Evolutionary conservation across 2,888 invertebrate species (phyloP), one percentile per base, ranked within the genome.

Genomic region (Deilephila elpenor): DNA sequence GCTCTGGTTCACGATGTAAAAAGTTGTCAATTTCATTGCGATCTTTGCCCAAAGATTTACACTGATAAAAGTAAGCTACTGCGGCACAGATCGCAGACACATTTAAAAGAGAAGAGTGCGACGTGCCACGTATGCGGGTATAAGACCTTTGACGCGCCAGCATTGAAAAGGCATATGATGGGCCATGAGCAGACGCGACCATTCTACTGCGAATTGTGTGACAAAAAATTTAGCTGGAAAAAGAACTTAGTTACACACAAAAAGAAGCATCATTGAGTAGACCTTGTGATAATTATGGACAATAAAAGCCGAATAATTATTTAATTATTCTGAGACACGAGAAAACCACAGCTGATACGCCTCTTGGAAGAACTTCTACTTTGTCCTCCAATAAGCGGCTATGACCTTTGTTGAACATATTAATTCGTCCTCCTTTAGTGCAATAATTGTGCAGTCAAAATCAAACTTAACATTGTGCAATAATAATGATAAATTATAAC

Each of bases 191-290:
- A 73, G 1, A 5, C 56, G 1, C 76, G 75, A 67, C 88, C 90
- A 53, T 92, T 88, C 61, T 83, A 86, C 56, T 95, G 95, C 76
- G 84, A 85, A 3, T 78, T 88, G 71, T 95, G 95, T 76, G 88
- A 88, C 5, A 89, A 91, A 74, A 84, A 85, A 1, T 95, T 94
- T 76, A 90, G 67, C 7, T 73, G 67, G 32, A 72, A 71, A n/a
- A 77, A 72, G 29, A 73, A 64, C 60, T 62, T 74, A 0, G 6
- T 61, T 32, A n/a, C 37, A 56, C 80, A 82, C 62, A 71, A 71
- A 73, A 71, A 29, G 17, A 5, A 60, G 53, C 51, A 62, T 11
- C 73, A 73, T 34, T 70, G 37, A 64, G 4, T 61, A 14, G 29
- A 20, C 5, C n/a, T 11, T 62, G 8, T 8, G 34, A 89, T 89